These are phyloP conservation scores for Pseudococcus viburni DNA, from an alignment of 2,888 invertebrate species.

Conservation along the genomic window DNA sequence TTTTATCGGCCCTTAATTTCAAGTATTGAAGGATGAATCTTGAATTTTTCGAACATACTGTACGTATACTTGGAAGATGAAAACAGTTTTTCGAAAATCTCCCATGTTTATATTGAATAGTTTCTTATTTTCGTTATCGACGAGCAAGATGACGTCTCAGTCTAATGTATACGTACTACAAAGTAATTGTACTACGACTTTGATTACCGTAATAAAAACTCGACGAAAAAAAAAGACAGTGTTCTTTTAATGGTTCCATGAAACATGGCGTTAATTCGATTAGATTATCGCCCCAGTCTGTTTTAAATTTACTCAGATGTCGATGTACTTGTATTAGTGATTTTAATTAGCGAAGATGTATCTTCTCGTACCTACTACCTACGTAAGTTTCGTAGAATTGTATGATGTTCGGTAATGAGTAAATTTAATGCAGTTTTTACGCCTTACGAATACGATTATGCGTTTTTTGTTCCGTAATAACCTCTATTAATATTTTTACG, in stretches of 20 bases:
- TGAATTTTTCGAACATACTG: not conserved
- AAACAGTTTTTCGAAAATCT: not conserved
- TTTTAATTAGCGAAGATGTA: conserved; percentile 27
- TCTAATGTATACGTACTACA: not conserved
- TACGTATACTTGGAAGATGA: conserved; percentile 3
- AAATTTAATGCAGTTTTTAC: conserved; percentile 30
- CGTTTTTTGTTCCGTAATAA: not conserved
- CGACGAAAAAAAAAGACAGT: not conserved
- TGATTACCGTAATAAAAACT: conserved; percentile 5
- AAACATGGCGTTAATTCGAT: conserved; percentile 27
- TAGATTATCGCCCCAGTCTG: not conserved
- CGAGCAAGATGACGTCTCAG: not conserved
- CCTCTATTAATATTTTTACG: not conserved
- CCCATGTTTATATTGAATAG: not conserved
- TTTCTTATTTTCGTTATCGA: not conserved
- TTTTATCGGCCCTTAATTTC: no score
- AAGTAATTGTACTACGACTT: conserved; percentile 2
- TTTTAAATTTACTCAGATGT: conserved; percentile 16
- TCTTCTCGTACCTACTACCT: not conserved
- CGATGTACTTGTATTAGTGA: not conserved
- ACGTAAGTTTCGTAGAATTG: not conserved
- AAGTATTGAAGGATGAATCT: no score
- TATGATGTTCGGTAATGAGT: not conserved
- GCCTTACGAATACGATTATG: not conserved
- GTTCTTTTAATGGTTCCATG: not conserved